phyloP scores from a whole-genome alignment of 2,113 vertebrate species.

The Macaca nemestrina region DNA sequence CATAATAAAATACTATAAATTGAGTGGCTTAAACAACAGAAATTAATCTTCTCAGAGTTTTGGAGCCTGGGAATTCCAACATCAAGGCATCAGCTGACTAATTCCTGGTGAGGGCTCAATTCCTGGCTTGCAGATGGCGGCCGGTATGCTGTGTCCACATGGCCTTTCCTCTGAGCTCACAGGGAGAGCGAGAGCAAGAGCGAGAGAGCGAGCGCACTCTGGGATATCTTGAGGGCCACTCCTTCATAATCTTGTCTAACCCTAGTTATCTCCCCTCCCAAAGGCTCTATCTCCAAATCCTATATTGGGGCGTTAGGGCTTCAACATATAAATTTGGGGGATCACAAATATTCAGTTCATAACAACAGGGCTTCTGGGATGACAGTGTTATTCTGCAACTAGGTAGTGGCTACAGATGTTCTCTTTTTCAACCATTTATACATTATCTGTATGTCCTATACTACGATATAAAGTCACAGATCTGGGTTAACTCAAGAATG shows the following conservation, averaged over 20 bases:
- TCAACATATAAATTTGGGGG: neutral
- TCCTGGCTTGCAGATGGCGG: neutral
- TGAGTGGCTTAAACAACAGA: neutral
- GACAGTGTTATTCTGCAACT: neutral
- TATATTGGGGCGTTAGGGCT: neutral
- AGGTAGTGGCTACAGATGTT: neutral
- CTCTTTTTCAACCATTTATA: neutral
- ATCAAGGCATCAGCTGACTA: neutral
- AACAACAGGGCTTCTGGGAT: neutral
- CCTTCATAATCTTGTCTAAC: neutral
- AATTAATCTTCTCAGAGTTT: neutral
- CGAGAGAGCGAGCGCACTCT: neutral
- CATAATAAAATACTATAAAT: neutral
- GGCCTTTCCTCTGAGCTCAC: neutral
- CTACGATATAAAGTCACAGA: neutral
- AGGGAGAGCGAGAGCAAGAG: neutral
- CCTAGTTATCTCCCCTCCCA: neutral
- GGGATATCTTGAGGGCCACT: neutral
- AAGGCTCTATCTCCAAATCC: neutral
- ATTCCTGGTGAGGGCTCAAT: neutral
- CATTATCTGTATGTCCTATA: neutral
- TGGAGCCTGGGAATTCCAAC: neutral
- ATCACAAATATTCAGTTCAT: neutral
- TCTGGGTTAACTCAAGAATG: neutral
- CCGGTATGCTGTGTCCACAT: neutral